Percentiles rank a stretch among this genome's conserved stretches.
Evolutionary conservation across 2,113 vertebrate species (phyloP).

Genomic region (Panurus biarmicus): DNA sequence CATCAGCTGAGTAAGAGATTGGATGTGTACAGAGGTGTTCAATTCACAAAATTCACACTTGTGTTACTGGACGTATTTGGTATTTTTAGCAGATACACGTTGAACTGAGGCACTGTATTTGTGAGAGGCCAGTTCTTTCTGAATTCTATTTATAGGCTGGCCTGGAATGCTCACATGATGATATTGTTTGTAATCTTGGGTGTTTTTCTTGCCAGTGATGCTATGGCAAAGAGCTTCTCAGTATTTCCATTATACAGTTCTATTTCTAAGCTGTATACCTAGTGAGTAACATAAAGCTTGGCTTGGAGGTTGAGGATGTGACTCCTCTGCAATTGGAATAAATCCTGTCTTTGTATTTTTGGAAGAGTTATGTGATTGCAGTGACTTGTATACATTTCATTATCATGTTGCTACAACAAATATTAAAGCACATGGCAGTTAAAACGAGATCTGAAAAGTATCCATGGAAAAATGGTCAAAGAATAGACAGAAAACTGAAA

Average conservation of each 20-base stretch:
- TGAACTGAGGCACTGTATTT: not conserved
- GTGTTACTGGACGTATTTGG: not conserved
- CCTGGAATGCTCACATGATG: slow-evolving; percentile 25
- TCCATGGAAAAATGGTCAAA: not conserved
- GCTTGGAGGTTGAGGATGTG: not conserved
- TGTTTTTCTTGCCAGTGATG: slow-evolving; percentile 27
- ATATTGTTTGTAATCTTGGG: slow-evolving; percentile 37
- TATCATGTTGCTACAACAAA: slow-evolving; percentile 35
- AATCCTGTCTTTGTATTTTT: not conserved
- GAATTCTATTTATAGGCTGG: slow-evolving; percentile 29
- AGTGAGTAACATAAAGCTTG: not conserved
- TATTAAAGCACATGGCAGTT: not conserved
- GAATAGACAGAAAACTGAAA: not conserved
- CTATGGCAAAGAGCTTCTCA: slow-evolving; percentile 21
- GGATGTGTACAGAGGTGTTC: not conserved
- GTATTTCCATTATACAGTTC: slow-evolving; percentile 7
- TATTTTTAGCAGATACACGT: not conserved
- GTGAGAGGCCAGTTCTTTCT: slow-evolving; percentile 22
- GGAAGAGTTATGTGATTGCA: not conserved
- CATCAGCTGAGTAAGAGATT: not conserved
- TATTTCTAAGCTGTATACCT: not conserved
- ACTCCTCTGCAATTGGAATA: not conserved
- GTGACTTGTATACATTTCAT: not conserved
- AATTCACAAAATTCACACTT: not conserved
- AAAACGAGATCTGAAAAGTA: not conserved